Conservation (phyloP, 2,797 vertebrate species). For the Acanthurus leucopareius region DNA sequence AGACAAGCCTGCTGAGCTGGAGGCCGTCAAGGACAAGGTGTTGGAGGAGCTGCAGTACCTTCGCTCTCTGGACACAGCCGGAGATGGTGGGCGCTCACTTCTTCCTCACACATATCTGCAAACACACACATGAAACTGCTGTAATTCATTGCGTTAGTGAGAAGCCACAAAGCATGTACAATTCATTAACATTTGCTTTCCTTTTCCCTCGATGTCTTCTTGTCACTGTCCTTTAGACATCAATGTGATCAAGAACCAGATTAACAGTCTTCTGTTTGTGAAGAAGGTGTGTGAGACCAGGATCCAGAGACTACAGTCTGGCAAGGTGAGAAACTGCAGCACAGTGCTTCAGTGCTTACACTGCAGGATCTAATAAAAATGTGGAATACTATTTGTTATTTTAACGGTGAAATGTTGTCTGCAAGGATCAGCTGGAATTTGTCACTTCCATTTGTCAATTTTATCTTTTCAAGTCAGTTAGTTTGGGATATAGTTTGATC, state of each 20-base stretch:
- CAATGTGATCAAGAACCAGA: constrained; percentile 99
- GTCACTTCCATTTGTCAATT: background rate
- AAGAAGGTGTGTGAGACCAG: constrained; percentile 99
- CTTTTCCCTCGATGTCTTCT: constrained; percentile 6
- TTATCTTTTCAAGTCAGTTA: background rate
- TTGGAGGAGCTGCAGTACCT: constrained; percentile 97
- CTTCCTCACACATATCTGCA: background rate
- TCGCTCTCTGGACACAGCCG: constrained; percentile 96
- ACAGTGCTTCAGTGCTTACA: background rate
- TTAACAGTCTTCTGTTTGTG: constrained; percentile 99
- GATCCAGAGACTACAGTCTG: constrained; percentile 97
- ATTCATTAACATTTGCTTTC: background rate
- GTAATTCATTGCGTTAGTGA: background rate
- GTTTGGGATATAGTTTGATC: background rate
- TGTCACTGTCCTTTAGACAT: constrained; percentile 88
- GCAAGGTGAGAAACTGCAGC: constrained; percentile 91
- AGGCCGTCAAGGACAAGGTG: constrained; percentile 98
- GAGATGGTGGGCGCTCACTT: constrained; percentile 89
- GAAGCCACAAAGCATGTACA: background rate
- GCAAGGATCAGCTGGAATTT: background rate
- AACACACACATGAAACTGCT: background rate
- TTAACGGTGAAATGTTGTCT: constrained; percentile 1
- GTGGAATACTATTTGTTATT: background rate
- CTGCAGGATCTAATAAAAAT: background rate
- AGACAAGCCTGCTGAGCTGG: constrained; percentile 93